Base-by-base conservation (phyloP, 2,797 vertebrate species). In the Sebastes taczanowskii region DNA sequence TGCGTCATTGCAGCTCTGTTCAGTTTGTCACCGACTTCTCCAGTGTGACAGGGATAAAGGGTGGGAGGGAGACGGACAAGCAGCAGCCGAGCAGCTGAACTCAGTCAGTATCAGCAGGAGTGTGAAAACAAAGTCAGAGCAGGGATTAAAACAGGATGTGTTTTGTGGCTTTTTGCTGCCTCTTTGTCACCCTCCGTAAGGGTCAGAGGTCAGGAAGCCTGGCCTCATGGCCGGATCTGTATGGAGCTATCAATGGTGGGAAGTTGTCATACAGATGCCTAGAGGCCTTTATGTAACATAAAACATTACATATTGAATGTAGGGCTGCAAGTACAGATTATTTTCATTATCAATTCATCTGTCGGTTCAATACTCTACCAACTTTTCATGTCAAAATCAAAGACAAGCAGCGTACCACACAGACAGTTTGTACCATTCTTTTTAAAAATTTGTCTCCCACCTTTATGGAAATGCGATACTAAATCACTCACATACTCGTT, bases 81-180 rank as follows among this genome's bases (percentile, higher is more conserved):
- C 69, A 77, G 74, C 71, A 74, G 78, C 59, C 32, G 5, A 77
- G 74, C 71, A 76, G 78, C 59, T 29, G 5, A 74, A 32, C 52
- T 38, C 32, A 29, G 42, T 27, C 32, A 11, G 32, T 30, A 63
- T 70, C 74, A 78, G 84, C 34, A 60, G 42, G 71, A 63, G 68
- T 70, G 75, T 72, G 74, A 75, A 87, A 81, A 83, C 84, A 86
- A 71, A 78, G 70, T 77, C 16, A 11, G 35, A 4, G 34, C 59
- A 20, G 52, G 79, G 72, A 83, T 77, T 78, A 16, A 77, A 84
- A 86, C 90, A 87, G 91, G 88, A 90, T 81, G 87, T 85, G 68
- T 32, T 81, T 68, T 64, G 72, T 52, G 35, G 20, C 55, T 60
- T 69, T 70, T 52, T 61, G 56, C 78, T 68, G 70, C 69, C 74